A percentile compares a stretch with the other conserved stretches of the same genome.
Conservation (phyloP, 2,797 vertebrate genomes). For the Acomys russatus region DNA sequence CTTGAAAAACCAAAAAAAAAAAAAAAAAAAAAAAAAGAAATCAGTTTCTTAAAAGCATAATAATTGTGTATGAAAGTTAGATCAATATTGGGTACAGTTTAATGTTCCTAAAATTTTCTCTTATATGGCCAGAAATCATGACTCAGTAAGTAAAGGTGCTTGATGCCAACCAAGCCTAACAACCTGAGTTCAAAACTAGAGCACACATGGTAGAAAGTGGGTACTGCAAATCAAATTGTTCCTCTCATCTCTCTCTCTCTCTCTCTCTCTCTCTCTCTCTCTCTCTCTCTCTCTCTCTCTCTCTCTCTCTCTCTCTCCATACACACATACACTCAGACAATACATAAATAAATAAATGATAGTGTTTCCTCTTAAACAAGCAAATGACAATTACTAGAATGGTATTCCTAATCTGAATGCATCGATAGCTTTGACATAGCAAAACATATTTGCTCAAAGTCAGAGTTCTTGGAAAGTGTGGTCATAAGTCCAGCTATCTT, state of each 20-base stretch:
- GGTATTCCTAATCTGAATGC: background rate
- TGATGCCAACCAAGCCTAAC: background rate
- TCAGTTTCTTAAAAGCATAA: slow-evolving; percentile 9
- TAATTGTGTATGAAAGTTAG: background rate
- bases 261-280: too few species aligned
- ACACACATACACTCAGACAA: background rate
- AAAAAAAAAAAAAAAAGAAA: too few species aligned
- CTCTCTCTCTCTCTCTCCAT: too few species aligned
- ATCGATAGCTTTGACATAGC: background rate
- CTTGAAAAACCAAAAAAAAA: too few species aligned
- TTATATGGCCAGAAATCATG: background rate
- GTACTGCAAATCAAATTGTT: background rate
- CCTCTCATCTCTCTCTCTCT: too few species aligned
- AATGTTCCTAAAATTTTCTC: slow-evolving; percentile 33
- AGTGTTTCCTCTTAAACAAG: background rate
- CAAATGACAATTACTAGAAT: slow-evolving; percentile 15
- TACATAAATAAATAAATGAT: background rate
- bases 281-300: too few species aligned
- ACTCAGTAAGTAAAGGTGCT: background rate
- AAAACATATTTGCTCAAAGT: background rate
- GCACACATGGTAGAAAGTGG: background rate
- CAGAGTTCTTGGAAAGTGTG: background rate
- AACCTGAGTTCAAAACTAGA: background rate
- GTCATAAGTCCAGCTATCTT: background rate
- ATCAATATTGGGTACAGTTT: background rate